Base-by-base conservation (phyloP, 2,888 invertebrate genomes). In the Homarus gammarus region DNA sequence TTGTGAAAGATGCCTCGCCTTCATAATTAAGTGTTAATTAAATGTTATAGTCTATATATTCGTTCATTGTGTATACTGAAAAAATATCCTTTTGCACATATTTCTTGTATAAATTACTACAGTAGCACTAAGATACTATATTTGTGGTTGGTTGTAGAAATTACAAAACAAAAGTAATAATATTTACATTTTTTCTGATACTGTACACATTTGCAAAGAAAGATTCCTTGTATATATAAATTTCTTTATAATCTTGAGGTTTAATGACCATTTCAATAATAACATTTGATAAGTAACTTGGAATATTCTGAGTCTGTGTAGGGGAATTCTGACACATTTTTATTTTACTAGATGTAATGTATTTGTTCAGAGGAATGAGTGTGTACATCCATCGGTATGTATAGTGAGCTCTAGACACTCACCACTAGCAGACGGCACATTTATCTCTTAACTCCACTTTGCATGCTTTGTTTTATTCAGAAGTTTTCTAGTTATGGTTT, bases 401-500 rank as follows among this genome's bases (percentile, higher is more conserved):
- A 22, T 56, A 56, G 15, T 22, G 22, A 56, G 18, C 1, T 56
- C 3, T 56, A 56, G 3, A 18, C 56, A 56, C 1, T 49, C 56
- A 56, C 56, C 56, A 56, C 22, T 56, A 56, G 56, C 56, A 56
- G 56, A 15, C 22, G 22, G 56, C 56, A 56, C 56, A 22, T 15
- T 56, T 18, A 56, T 73, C 18, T 73, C n/a, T n/a, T 33, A n/a
- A 72, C n/a, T 22, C 33, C n/a, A 31, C 38, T 73, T 73, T 40
- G n/a, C 44, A 73, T 73, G 2, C 38, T 31, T 27, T 40, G 38
- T 27, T 40, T n/a, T 72, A 31, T 73, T 73, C 38, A 73, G 38
- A n/a, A 73, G 22, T 73, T 18, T 73, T 73, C n/a, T 64, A 27
- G 31, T 64, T 64, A 61, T 61, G 18, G 31, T 73, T 33, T 73